Base-by-base conservation (phyloP, 2,113 vertebrate genomes). In the Zosterops japonicus region DNA sequence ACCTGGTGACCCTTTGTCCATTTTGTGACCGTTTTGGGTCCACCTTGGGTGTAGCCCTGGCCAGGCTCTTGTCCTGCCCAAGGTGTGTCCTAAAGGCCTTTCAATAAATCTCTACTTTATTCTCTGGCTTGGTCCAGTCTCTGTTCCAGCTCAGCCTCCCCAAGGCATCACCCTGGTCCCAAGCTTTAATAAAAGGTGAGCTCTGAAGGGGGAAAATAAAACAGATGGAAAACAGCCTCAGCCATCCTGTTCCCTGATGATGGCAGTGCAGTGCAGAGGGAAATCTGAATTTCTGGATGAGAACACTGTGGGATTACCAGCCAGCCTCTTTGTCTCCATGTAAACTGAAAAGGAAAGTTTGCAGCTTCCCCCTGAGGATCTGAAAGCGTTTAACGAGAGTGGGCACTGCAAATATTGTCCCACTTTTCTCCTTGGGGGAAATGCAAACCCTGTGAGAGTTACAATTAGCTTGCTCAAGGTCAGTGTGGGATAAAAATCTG, bases 391-490 rank as follows among this genome's bases (percentile, higher is more conserved):
- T 76, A 85, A 55, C 42, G 12, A 28, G 70, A 83, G 13, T 35
- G 42, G 63, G 59, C 31, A 24, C 67, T 27, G 82, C 49, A 93
- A 83, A 60, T 85, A 72, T 52, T 83, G 67, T 88, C 84, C 61
- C 35, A 16, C 23, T 90, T 46, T 53, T 69, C 70, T 91, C 78
- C 70, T 41, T 55, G 21, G 82, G 64, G 90, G 52, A 77, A 81
- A 74, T 33, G n/a, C 59, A 50, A 55, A 72, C 46, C 64, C 85
- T 80, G 82, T 0, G 4, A 88, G 56, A 0, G 2, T 83, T 94
- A 42, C n/a, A 41, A 46, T 83, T 70, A 59, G 79, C 85, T 80
- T 93, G 71, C 39, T 93, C 55, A 93, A 96, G 87, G 92, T 91
- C 90, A 94, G 31, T 3, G 16, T 22, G 53, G 92, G 86, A 65